phyloP scores from a whole-genome alignment of 2,797 vertebrate genomes.

The Enteromius paludinosus region DNA sequence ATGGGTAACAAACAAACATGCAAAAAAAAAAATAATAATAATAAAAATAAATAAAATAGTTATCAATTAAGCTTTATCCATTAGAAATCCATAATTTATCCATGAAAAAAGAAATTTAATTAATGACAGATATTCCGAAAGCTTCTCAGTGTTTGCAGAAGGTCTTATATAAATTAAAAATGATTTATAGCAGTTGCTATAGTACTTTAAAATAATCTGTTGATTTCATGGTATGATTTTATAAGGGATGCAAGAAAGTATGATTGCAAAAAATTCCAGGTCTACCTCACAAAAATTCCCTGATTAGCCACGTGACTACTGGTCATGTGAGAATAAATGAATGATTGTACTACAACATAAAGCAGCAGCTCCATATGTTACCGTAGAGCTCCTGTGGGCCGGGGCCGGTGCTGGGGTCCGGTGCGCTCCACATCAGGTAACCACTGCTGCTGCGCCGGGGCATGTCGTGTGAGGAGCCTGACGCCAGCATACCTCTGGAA shows the following conservation, averaged over 20 bases:
- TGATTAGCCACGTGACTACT: background rate
- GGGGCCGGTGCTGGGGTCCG: constrained; percentile 83
- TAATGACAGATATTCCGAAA: background rate
- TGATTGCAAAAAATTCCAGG: background rate
- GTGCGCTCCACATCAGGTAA: constrained; percentile 86
- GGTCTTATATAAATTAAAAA: background rate
- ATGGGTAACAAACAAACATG: background rate
- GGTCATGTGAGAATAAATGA: background rate
- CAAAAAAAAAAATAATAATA: background rate
- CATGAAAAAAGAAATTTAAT: no score
- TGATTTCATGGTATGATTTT: background rate
- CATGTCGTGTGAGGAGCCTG: constrained; percentile 71
- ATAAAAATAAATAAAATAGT: no score
- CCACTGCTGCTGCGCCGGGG: constrained; percentile 70
- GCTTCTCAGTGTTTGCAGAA: background rate
- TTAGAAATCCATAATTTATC: no score
- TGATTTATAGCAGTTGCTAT: background rate
- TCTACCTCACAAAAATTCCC: background rate
- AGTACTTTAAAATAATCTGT: background rate
- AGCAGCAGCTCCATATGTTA: constrained; percentile 65
- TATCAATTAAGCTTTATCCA: no score
- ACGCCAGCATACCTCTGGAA: constrained; percentile 78
- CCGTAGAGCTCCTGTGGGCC: constrained; percentile 81
- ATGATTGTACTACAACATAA: background rate
- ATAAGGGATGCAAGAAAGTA: background rate